Percentiles rank a stretch among this genome's conserved stretches.
These are phyloP conservation scores for Apistogramma diplotaenia DNA, from an alignment of 2,113 vertebrate genomes.

Conservation along the genomic window DNA sequence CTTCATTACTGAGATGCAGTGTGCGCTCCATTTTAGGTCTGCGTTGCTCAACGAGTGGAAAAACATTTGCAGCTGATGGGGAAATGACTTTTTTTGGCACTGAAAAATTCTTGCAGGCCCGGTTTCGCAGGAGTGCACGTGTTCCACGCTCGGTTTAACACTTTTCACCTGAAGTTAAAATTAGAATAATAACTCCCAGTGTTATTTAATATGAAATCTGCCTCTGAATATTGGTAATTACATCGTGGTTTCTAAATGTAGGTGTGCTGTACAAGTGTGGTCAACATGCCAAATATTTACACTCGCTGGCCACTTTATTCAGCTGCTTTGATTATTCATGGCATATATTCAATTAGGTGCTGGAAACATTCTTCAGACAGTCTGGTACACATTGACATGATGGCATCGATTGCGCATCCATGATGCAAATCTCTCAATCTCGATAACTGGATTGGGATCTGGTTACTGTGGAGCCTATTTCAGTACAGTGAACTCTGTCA, in stretches of 20 bases:
- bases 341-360: too few species aligned
- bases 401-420: neutral
- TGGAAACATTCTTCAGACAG: neutral
- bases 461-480: too few species aligned
- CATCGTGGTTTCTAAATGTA: too few species aligned
- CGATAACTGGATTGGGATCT: neutral
- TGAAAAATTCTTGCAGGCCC: rapidly evolving
- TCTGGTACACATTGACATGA: neutral
- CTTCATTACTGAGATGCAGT: neutral
- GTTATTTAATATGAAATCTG: neutral
- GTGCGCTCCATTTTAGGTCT: neutral
- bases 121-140: neutral
- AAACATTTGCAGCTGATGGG: neutral
- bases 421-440: too few species aligned
- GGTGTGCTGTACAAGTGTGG: too few species aligned
- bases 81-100: neutral
- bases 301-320: too few species aligned
- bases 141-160: neutral
- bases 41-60: neutral
- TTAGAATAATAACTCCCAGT: neutral
- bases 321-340: too few species aligned
- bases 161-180: neutral
- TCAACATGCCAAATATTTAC: too few species aligned
- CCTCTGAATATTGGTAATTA: too few species aligned
- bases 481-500: too few species aligned